Percentiles rank a stretch among this genome's conserved stretches.
These are phyloP conservation scores for Phaedon cochleariae DNA, from an alignment of 2,888 invertebrate genomes.

Conservation along the genomic window DNA sequence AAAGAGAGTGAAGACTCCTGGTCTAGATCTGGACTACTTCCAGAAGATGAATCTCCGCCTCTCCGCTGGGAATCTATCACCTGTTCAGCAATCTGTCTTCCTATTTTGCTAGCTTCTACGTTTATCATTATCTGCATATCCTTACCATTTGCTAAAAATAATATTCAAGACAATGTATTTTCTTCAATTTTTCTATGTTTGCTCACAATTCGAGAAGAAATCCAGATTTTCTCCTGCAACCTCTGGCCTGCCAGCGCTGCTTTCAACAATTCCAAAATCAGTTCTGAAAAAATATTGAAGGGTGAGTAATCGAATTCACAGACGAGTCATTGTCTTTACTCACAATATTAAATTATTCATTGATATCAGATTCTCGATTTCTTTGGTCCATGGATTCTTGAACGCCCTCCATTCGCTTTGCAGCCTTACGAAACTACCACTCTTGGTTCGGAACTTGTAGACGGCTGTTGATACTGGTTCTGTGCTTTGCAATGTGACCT, in stretches of 20 bases:
- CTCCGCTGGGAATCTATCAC: constrained; percentile 70
- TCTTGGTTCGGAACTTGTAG: constrained; percentile 83
- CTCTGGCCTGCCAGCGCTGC: constrained; percentile 62
- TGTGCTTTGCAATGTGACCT: constrained; percentile 74
- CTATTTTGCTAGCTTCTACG: constrained; percentile 85
- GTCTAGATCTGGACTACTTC: constrained; percentile 63
- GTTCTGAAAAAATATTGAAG: constrained; percentile 57
- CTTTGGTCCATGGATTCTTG: constrained; percentile 95
- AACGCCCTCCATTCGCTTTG: constrained; percentile 90
- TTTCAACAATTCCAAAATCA: constrained; percentile 64
- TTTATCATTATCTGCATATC: constrained; percentile 77
- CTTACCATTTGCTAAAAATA: constrained; percentile 63
- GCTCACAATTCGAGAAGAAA: constrained; percentile 66
- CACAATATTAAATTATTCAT: constrained; percentile 82
- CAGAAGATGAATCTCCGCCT: constrained; percentile 64
- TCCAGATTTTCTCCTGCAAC: constrained; percentile 65
- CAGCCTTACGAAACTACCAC: constrained; percentile 75
- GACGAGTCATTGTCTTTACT: constrained; percentile 48
- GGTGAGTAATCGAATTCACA: neutral
- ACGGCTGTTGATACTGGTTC: constrained; percentile 73
- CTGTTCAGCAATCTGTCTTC: constrained; percentile 84
- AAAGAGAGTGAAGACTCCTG: constrained; percentile 53
- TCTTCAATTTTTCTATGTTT: neutral
- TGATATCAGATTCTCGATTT: constrained; percentile 89
- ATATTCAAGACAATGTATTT: neutral